Base-by-base conservation (phyloP, 2,888 invertebrate species). In the Cryptocephalus moraei region DNA sequence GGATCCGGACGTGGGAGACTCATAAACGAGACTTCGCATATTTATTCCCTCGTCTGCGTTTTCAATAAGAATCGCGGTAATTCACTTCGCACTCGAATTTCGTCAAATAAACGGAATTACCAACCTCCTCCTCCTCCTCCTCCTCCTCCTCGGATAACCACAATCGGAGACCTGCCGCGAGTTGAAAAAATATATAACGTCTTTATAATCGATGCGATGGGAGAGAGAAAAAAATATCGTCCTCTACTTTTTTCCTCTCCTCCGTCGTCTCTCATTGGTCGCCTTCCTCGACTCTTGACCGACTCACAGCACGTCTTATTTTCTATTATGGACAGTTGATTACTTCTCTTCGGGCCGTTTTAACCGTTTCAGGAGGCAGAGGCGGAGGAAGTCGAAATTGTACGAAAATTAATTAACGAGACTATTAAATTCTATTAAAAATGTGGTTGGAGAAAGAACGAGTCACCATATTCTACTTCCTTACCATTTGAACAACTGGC, bases 171-270 rank as follows among this genome's bases (percentile, higher is more conserved):
- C 45, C 39, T 33, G 43, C 40, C 32, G 49, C 22, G 22, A 43
- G 47, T 39, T 12, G 46, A 41, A 44, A 33, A 54, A 53, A 54
- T 55, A 49, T 49, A 22, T 54, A 56, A 56, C 56, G 50, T 56
- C 56, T 55, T 55, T 53, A 56, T 56, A 55, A 56, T 55, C 50
- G 54, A 13, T 52, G 46, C 51, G 46, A 48, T 36, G 46, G 33
- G 43, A 38, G 11, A 42, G 45, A 44, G 49, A 48, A 47, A 52
- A 53, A 49, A 50, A 44, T 8, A 8, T 9, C 32, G 40, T 11
- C 4, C 32, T 12, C 1, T 22, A 22, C 22, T 22, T 22, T 22
- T 22, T 6, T 40, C 45, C 11, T 13, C 9, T 42, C 43, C 43
- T 42, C 11, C 14, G 36, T 12, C 9, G 32, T 33, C 13, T 13